Evolutionary conservation across 2,113 vertebrate species (phyloP), one percentile per base, ranked within the genome.

Genomic region (Phalacrocorax carbo): DNA sequence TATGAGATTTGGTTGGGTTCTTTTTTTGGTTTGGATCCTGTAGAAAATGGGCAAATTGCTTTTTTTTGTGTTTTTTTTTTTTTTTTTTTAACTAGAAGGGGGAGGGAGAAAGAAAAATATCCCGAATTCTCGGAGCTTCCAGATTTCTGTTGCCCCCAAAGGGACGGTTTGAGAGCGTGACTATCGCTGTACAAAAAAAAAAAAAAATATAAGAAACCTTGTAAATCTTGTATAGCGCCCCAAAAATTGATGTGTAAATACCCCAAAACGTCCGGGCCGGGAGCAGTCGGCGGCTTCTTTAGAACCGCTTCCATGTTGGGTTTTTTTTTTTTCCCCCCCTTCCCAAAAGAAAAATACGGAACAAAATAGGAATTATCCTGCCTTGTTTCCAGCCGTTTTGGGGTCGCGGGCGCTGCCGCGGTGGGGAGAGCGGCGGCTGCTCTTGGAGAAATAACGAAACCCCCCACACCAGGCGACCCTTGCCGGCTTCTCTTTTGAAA

Each of bases 191-290:
- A 93, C 95, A 81, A 89, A 94, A 85, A 88, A 86, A 46, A 46
- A 46, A 18, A 86, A 46, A 46, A 46, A 46, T 7, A 44, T 15
- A 46, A 48, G 51, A 64, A 55, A 48, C 15, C 11, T 6, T 90
- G 79, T 77, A 96, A 97, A 94, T 97, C 94, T 79, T 96, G 90
- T 96, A 94, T 87, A 92, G 88, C 26, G 66, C 97, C 97, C 96
- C 86, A 55, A 91, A 81, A 81, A 79, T 76, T 60, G 48, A 71
- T 97, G 98, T 97, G 98, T 96, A 97, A 95, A 96, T 95, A 83
- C 49, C 85, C 93, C 93, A 73, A 96, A 68, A 92, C 49, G 30
- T 91, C 93, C 49, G 65, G 96, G 94, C 96, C 58, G 11, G 89
- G 93, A 92, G 97, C 96, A 57, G 60, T 15, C 10, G 5, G 64